phyloP scores from a whole-genome alignment of 2,888 invertebrate genomes.

The Acanthosoma haemorrhoidale region DNA sequence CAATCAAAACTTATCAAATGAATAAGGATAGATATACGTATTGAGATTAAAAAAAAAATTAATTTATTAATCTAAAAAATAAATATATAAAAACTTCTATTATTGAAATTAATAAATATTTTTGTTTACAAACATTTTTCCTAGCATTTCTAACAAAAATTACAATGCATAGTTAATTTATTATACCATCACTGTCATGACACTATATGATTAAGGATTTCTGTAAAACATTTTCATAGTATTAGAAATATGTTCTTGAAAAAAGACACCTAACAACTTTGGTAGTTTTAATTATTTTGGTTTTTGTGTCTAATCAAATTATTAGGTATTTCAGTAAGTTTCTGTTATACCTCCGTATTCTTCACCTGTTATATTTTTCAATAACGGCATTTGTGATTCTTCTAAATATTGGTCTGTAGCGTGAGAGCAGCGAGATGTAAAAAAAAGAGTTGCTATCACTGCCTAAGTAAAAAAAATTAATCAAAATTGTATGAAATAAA shows the following conservation, averaged over 20 bases:
- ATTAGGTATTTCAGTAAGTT: background rate
- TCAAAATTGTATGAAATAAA: no score
- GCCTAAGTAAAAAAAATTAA: constrained; percentile 33
- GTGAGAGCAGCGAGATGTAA: constrained; percentile 34
- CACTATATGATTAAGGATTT: background rate
- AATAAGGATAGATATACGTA: no score
- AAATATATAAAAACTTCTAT: no score
- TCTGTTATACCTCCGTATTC: constrained; percentile 11
- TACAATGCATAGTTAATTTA: no score
- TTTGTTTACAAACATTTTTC: no score
- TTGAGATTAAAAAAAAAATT: no score
- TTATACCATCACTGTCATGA: no score
- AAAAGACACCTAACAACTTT: background rate
- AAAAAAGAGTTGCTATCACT: constrained; percentile 36
- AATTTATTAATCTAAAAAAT: no score
- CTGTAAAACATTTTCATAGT: background rate
- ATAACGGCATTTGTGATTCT: constrained; percentile 14
- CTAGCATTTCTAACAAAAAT: no score
- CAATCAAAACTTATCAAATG: no score
- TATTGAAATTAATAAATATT: no score
- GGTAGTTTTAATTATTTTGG: background rate
- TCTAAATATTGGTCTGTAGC: constrained; percentile 30
- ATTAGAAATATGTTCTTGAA: background rate
- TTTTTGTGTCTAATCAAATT: background rate
- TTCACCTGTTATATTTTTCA: background rate